phyloP scores from a whole-genome alignment of 2,113 vertebrate genomes.

The Leptobrachium leishanense region DNA sequence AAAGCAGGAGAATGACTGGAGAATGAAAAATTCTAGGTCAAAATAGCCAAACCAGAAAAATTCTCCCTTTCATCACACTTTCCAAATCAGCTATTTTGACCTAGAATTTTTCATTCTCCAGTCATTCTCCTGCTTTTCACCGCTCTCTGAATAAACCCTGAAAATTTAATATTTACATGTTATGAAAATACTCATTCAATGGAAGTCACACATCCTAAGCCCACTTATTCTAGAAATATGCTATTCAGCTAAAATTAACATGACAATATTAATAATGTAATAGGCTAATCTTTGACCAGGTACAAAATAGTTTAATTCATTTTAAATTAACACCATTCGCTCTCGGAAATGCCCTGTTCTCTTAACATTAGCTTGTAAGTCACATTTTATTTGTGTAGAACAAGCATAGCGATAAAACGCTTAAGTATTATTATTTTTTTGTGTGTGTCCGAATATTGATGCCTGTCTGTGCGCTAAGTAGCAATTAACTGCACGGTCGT shows the following conservation, averaged over 20 bases:
- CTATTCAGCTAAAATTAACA: not conserved
- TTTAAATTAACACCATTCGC: constrained; percentile 44
- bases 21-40: too few relatives aligned
- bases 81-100: too few relatives aligned
- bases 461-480: constrained; percentile 51
- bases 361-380: constrained; percentile 45
- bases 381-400: constrained; percentile 48
- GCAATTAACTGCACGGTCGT: constrained; percentile 55
- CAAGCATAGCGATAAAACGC: constrained; percentile 40
- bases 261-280: constrained; percentile 14
- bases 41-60: too few relatives aligned
- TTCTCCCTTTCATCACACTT: too few relatives aligned
- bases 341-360: constrained; percentile 38
- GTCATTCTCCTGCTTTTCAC: too few relatives aligned
- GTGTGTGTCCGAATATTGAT: constrained; percentile 1
- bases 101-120: too few relatives aligned
- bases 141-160: too few relatives aligned
- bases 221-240: too few relatives aligned
- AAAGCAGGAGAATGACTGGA: too few relatives aligned
- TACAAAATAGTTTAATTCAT: constrained; percentile 42
- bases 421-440: constrained; percentile 21
- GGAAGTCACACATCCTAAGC: too few relatives aligned
- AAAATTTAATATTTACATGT: too few relatives aligned
- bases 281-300: constrained; percentile 32
- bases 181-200: too few relatives aligned